Conservation (phyloP, 2,113 vertebrate species). For the Synodontis membranacea region DNA sequence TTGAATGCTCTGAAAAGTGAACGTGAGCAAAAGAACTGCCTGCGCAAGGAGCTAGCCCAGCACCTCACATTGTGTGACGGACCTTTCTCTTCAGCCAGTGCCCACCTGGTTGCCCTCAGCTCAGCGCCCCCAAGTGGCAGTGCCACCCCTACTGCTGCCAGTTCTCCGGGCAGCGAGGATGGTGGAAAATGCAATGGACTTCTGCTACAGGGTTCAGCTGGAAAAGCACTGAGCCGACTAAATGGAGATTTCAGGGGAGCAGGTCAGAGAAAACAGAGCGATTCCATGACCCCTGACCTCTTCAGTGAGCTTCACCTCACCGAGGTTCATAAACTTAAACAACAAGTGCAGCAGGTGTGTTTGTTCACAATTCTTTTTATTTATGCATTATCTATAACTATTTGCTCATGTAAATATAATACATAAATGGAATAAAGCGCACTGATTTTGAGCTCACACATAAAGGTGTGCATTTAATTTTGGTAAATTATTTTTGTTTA, state of each 20-base stretch:
- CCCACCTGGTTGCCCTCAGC: conserved; percentile 80
- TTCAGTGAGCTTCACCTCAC: conserved; percentile 95
- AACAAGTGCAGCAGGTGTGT: conserved; percentile 87
- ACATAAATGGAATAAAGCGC: no score
- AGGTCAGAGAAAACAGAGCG: conserved; percentile 72
- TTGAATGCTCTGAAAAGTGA: conserved; percentile 93
- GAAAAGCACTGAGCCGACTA: conserved; percentile 67
- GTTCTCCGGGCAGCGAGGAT: conserved; percentile 81
- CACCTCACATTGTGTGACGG: conserved; percentile 90
- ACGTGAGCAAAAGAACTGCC: conserved; percentile 90
- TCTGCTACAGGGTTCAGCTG: conserved; percentile 64
- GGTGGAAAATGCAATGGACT: conserved; percentile 84
- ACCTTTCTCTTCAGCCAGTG: conserved; percentile 77
- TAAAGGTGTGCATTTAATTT: no score
- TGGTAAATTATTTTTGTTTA: no score
- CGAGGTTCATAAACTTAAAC: conserved; percentile 94
- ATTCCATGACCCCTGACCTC: conserved; percentile 81
- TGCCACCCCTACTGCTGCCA: conserved; percentile 66
- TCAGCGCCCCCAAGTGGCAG: conserved; percentile 81
- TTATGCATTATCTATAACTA: no score
- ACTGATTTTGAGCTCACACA: no score
- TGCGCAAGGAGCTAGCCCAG: conserved; percentile 90
- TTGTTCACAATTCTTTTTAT: background rate
- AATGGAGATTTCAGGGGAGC: conserved; percentile 80
- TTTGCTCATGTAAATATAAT: no score